These are phyloP conservation scores for Baronia brevicornis DNA, from an alignment of 2,888 invertebrate genomes.

Conservation along the genomic window DNA sequence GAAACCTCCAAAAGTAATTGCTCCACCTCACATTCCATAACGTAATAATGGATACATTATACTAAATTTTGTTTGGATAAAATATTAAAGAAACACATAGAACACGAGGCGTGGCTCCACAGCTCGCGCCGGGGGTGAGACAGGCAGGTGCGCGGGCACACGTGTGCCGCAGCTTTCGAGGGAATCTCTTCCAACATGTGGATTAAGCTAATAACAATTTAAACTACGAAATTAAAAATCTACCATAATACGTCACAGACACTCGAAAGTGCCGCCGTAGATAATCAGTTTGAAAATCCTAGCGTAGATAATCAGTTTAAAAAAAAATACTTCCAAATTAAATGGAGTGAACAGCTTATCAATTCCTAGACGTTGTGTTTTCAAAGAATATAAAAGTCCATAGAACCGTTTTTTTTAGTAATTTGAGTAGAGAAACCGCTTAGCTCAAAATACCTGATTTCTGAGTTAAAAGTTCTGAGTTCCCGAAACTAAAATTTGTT, in stretches of 20 bases:
- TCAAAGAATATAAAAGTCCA: too few relatives aligned
- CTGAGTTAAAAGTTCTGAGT: too few relatives aligned
- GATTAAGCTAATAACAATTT: constrained; percentile 32
- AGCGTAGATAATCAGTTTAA: background rate
- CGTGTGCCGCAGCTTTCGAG: constrained; percentile 58
- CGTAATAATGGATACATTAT: too few relatives aligned
- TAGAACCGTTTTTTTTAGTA: too few relatives aligned
- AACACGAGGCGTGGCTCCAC: constrained; percentile 23
- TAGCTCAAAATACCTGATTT: too few relatives aligned
- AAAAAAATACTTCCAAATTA: constrained; percentile 9
- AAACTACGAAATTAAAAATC: constrained; percentile 10
- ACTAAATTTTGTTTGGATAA: constrained; percentile 16
- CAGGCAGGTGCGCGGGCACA: constrained; percentile 62
- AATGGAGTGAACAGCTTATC: constrained; percentile 6
- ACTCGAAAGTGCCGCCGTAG: background rate
- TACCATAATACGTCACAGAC: constrained; percentile 1
- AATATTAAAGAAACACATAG: constrained; percentile 18
- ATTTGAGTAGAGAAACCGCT: too few relatives aligned
- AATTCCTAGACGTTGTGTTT: too few relatives aligned
- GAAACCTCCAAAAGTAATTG: too few relatives aligned
- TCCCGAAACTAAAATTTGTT: too few relatives aligned
- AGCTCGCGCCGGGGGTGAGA: constrained; percentile 26
- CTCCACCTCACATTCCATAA: too few relatives aligned
- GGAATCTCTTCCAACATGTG: constrained; percentile 23
- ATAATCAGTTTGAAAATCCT: background rate